Base-by-base conservation (phyloP, 2,888 invertebrate genomes). In the Keiferia lycopersicella region DNA sequence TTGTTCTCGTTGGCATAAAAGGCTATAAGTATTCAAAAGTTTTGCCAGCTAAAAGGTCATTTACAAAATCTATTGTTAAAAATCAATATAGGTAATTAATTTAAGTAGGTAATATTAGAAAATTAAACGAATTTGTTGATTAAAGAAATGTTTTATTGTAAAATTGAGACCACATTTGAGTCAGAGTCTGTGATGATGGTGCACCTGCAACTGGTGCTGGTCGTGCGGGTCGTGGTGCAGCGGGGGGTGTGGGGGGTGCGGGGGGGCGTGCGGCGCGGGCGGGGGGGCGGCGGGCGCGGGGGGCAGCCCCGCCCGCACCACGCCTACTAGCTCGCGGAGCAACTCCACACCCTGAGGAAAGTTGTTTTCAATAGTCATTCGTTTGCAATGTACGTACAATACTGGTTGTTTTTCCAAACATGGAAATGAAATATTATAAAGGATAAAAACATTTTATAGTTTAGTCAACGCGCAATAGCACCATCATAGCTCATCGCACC, bases 261-360 rank as follows among this genome's bases (percentile, higher is more conserved):
- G 68, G 56, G 70, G 68, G 56, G 72, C 76, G 57, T 59, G 76
- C 69, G 75, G 73, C 16, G 70, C 68, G 74, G 96, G 34, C 4
- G 34, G 68, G 65, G 76, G 73, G 56, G 72, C 76, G 57, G 61
- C 75, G 69, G 75, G 73, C 16, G 70, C 69, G 74, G 96, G 95
- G 0, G 84, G 83, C 6, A 81, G 81, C 62, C 89, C 53, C 67
- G 70, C 96, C 10, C 92, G 92, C 66, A 83, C 87, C 61, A 96
- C 94, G 18, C 77, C 68, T 72, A 87, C 74, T 67, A 87, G 78
- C 64, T 87, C 86, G 64, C 87, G 81, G 69, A 87, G 76, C 67
- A 85, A 71, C 61, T 80, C 78, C 63, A 84, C 85, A 61, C 75
- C 82, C 73, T 65, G 72, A 58, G 62, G 14, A 22, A 20, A 53